Evolutionary conservation across 2,888 invertebrate genomes (phyloP), one percentile per base, ranked within the genome.

Genomic region (Hyposoter dolosus): DNA sequence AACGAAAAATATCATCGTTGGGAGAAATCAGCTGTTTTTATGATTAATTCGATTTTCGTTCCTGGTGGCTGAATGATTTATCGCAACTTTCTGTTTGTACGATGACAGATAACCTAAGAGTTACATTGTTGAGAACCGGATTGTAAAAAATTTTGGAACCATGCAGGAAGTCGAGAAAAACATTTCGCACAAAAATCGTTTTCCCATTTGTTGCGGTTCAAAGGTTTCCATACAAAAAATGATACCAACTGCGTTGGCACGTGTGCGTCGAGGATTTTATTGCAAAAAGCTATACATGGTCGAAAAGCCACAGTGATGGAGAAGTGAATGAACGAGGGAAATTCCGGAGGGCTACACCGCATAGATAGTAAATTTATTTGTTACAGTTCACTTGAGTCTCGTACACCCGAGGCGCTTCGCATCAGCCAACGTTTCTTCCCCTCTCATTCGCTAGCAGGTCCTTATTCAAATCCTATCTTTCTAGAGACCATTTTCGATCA

Each of bases 401-500:
- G 89, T 89, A 80, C 80, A 77, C 35, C 66, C 81, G 79, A 80
- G 72, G 66, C 4, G 1, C n/a, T 45, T 72, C 83, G 83, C 80
- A 86, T 86, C 83, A 86, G 77, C 80, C 79, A 86, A 77, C 83
- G 74, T 72, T 81, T 80, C 69, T 75, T 50, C 69, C 81, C 81
- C 89, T 88, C 82, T 78, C 82, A 66, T 83, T 78, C n/a, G n/a
- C 78, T 83, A 53, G 83, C 83, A 77, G 81, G 78, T 87, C 90
- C 90, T 92, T 92, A 92, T 92, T 92, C 91, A 92, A 92, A 92
- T 92, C 91, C 89, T 88, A 91, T 90, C 53, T 91, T 91, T 91
- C 91, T 91, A 90, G 90, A 89, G 91, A 91, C 91, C 91, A 92
- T 92, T 92, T 91, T 91, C 91, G 92, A 92, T 92, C 91, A 90